phyloP scores from a whole-genome alignment of 2,888 invertebrate genomes.

The Drosophila flavopinicola region DNA sequence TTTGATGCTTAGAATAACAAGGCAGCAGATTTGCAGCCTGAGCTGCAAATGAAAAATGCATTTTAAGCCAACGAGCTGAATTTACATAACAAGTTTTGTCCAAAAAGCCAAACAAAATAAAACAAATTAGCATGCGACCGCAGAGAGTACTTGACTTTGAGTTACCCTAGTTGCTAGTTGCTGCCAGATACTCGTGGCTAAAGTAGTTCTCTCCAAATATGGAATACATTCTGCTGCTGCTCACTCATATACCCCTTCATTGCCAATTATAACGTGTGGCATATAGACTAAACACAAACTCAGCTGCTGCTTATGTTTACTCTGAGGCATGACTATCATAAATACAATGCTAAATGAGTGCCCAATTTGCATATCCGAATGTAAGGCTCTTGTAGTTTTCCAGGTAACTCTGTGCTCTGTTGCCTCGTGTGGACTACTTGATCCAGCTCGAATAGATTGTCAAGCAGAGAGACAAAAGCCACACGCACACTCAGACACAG shows the following conservation, averaged over 20 bases:
- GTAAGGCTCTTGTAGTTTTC: constrained; percentile 31
- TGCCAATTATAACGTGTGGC: not conserved
- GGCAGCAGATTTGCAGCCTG: not conserved
- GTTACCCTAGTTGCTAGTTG: not conserved
- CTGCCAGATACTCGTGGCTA: not conserved
- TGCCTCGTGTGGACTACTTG: constrained; percentile 24
- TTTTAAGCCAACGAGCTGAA: constrained; percentile 10
- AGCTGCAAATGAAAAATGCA: constrained; percentile 41
- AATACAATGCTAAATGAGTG: constrained; percentile 53
- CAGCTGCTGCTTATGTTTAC: constrained; percentile 3
- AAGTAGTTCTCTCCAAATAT: not conserved
- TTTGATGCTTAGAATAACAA: not conserved
- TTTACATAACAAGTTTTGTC: constrained; percentile 9
- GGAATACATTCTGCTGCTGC: not conserved
- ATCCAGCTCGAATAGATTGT: constrained; percentile 21
- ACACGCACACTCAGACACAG: constrained; percentile 1
- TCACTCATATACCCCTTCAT: not conserved
- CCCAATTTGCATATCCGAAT: constrained; percentile 55
- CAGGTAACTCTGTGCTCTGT: constrained; percentile 25
- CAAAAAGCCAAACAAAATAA: constrained; percentile 6
- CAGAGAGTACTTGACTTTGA: constrained; percentile 4
- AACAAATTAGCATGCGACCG: constrained; percentile 21
- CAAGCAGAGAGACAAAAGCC: constrained; percentile 13
- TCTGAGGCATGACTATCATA: constrained; percentile 35
- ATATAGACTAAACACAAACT: not conserved